Evolutionary conservation across 2,797 vertebrate species (phyloP), one percentile per base, ranked within the genome.

Genomic region (Oceanodroma leucorhoa): DNA sequence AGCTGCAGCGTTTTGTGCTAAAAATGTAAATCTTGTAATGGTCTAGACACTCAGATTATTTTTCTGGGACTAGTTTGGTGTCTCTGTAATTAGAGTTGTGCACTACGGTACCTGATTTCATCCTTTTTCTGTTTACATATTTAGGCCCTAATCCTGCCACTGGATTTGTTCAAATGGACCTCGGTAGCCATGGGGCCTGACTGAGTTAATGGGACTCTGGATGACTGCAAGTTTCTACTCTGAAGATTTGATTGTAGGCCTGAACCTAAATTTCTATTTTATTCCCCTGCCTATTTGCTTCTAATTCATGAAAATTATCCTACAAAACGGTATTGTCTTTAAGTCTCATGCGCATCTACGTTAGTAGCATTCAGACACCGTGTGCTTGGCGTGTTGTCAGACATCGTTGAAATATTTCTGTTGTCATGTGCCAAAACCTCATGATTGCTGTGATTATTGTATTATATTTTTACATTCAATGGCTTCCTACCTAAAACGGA

Each of bases 161-260:
- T 75, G 86, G 53, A 29, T 93, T 93, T 92, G 24, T 73, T 78
- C 58, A 66, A 34, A 55, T 26, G 75, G 41, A 92, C 30, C 30
- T 80, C 0, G 0, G 5, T 61, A 83, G 46, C 61, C n/a, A 5
- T 9, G 32, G 46, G 61, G 14, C 55, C 54, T 70, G 65, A 10
- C 0, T 14, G 87, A 67, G 34, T 61, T 73, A 16, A 6, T 43
- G 48, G 34, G 41, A 87, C 48, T 77, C 45, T 43, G 71, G 45
- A 66, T 62, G 70, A 43, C 78, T 76, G 40, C 83, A 80, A 29
- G 32, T 54, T 84, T 57, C 73, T 80, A 18, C 80, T 53, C 48
- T 55, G 77, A 72, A 94, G 77, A 90, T 84, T 38, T 57, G 26
- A 83, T 45, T 85, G 50, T 80, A 89, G 93, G 90, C 94, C 54